These are phyloP conservation scores for Lagria hirta DNA, from an alignment of 2,888 invertebrate genomes.

Conservation along the genomic window DNA sequence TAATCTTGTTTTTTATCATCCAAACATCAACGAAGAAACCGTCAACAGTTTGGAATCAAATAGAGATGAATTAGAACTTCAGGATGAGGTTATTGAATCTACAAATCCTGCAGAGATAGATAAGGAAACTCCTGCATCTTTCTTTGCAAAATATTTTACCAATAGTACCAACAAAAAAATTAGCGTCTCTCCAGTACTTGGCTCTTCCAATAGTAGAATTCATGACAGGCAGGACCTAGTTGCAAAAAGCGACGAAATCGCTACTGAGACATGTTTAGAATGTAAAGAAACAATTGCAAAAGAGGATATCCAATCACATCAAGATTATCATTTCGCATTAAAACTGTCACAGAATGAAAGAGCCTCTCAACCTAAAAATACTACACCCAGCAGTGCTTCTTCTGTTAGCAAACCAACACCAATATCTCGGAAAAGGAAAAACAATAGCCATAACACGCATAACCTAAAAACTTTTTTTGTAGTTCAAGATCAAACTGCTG, in stretches of 20 bases:
- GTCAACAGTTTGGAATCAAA: no score
- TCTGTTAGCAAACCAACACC: slow-evolving; percentile 21
- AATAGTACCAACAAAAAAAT: not conserved
- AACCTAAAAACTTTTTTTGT: slow-evolving; percentile 33
- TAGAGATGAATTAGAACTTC: slow-evolving; percentile 8
- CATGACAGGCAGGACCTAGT: no score
- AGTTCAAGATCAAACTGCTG: slow-evolving; percentile 27
- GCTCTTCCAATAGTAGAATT: no score
- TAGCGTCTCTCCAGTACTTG: slow-evolving; percentile 1
- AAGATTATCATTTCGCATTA: slow-evolving; percentile 80
- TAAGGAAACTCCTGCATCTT: slow-evolving; percentile 36
- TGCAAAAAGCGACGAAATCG: slow-evolving; percentile 33
- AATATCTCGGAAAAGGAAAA: slow-evolving; percentile 20
- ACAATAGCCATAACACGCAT: slow-evolving; percentile 5
- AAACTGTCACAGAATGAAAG: slow-evolving; percentile 46
- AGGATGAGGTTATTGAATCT: slow-evolving; percentile 9
- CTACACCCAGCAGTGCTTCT: slow-evolving; percentile 3
- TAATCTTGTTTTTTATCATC: slow-evolving; percentile 31
- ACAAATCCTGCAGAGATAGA: slow-evolving; percentile 31
- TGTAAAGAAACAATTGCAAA: slow-evolving; percentile 66
- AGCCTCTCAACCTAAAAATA: slow-evolving; percentile 29
- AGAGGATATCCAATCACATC: slow-evolving; percentile 70
- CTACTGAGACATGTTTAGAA: slow-evolving; percentile 63
- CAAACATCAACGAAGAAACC: no score
- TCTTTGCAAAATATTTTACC: slow-evolving; percentile 39